phyloP scores from a whole-genome alignment of 2,888 invertebrate genomes.

The Xanthorhoe spadicearia region DNA sequence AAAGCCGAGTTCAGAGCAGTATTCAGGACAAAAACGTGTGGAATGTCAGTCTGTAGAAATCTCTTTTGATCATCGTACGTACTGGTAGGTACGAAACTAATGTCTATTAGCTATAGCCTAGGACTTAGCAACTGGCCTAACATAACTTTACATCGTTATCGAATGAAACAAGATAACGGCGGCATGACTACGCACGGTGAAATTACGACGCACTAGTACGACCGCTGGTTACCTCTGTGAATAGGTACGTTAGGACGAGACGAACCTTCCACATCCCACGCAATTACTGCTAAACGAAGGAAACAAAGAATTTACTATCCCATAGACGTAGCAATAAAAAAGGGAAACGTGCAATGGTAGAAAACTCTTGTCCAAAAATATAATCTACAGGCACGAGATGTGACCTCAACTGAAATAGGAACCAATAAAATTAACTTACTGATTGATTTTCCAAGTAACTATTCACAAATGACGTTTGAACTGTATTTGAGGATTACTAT shows the following conservation, averaged over 20 bases:
- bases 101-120: conserved; percentile 3
- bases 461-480: conserved; percentile 32
- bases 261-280: conserved; percentile 50
- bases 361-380: conserved; percentile 56
- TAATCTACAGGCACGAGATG: conserved; percentile 55
- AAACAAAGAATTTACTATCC: conserved; percentile 23
- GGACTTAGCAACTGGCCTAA: conserved; percentile 40
- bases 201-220: conserved; percentile 79
- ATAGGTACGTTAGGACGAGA: conserved; percentile 44
- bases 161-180: conserved; percentile 78
- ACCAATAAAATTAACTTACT: conserved; percentile 67
- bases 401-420: conserved; percentile 56
- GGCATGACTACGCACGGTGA: conserved; percentile 70
- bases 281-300: conserved; percentile 38
- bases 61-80: background rate
- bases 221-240: conserved; percentile 57
- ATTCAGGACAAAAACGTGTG: conserved; percentile 32
- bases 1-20: conserved; percentile 47
- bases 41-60: conserved; percentile 8
- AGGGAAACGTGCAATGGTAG: background rate
- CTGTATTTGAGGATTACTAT: conserved; percentile 33
- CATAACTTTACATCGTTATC: conserved; percentile 60
- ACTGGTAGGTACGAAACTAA: background rate
- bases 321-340: background rate
- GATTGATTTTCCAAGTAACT: conserved; percentile 33